Percentiles rank a stretch among this genome's conserved stretches.
Conservation (phyloP, 2,888 invertebrate genomes). For the Tetragonula carbonaria region DNA sequence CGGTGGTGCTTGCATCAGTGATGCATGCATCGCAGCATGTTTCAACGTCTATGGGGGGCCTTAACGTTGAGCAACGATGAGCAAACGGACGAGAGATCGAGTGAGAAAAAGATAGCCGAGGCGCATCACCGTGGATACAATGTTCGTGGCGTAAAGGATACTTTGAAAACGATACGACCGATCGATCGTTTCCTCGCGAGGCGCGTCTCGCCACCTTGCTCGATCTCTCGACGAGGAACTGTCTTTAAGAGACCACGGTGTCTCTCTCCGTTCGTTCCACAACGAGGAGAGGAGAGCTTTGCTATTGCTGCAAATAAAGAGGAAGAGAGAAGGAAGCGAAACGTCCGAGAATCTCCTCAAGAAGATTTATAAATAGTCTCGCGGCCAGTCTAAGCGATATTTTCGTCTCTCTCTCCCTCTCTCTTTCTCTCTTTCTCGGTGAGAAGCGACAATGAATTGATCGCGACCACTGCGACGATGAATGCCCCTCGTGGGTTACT, state of each 20-base stretch:
- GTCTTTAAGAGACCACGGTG: constrained; percentile 35
- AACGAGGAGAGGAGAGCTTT: constrained; percentile 11
- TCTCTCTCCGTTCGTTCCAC: constrained; percentile 22
- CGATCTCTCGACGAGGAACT: constrained; percentile 28
- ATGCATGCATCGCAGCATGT: too few relatives aligned
- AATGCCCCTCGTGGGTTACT: constrained; percentile 40
- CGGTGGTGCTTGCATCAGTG: too few relatives aligned
- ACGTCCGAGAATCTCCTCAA: constrained; percentile 62
- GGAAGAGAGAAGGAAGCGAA: constrained; percentile 45
- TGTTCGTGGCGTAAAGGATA: constrained; percentile 48
- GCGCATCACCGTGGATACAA: not conserved
- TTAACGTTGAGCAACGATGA: not conserved
- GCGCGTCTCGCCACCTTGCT: constrained; percentile 16
- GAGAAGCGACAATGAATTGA: constrained; percentile 67
- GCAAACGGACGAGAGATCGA: not conserved
- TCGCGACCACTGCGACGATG: constrained; percentile 51
- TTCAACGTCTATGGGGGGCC: too few relatives aligned
- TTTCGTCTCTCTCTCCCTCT: constrained; percentile 47
- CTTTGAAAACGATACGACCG: constrained; percentile 54
- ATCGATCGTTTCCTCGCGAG: constrained; percentile 53
- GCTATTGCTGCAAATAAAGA: constrained; percentile 38
- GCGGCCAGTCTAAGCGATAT: constrained; percentile 62
- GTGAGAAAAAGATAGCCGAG: not conserved
- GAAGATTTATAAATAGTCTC: constrained; percentile 65
- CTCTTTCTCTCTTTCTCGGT: constrained; percentile 39